Base-by-base conservation (phyloP, 2,888 invertebrate species). In the Caenorhabditis afra region DNA sequence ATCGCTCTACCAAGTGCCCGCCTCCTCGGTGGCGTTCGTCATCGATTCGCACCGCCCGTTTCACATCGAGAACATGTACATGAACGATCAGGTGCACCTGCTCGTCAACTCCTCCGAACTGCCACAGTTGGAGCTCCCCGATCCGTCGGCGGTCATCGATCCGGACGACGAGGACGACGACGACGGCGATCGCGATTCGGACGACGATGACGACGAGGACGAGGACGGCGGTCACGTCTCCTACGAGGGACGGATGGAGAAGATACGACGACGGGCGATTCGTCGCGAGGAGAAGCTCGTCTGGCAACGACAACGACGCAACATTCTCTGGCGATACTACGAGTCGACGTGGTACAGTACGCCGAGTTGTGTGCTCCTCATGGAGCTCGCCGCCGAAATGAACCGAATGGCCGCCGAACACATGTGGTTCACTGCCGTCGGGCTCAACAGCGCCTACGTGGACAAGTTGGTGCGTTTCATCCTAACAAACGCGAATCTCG, bases 41-140 rank as follows among this genome's bases (percentile, higher is more conserved):
- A 71, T 89, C 57, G 89, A 89, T 58, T 87, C 87, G 12, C 79
- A 84, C 45, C 78, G 88, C 14, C 89, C 89, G 2, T 70, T 89
- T 53, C 79, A 89, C 65, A 81, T 85, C 18, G 86, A 87, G 67
- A 89, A 89, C 67, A 76, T 89, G 23, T 88, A 73, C 65, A 81
- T 77, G n/a, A 66, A 78, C 20, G 78, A 81, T 1, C 83, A 83
- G 29, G 67, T 85, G 16, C 53, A 62, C 29, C 53, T 86, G 5
- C 44, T 85, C 8, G 49, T 81, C 20, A 78, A 81, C 52, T 35
- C 49, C 3, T 55, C 52, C 14, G 86, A 86, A 45, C 49, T 79
- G 23, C 61, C 66, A 20, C 73, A 80, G 18, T 59, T 85, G 29
- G 64, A 79, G 52, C 50, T 81, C 39, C 83, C 82, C 20, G 66